phyloP scores from a whole-genome alignment of 2,797 vertebrate genomes.

The Coracias cyanogaster region DNA sequence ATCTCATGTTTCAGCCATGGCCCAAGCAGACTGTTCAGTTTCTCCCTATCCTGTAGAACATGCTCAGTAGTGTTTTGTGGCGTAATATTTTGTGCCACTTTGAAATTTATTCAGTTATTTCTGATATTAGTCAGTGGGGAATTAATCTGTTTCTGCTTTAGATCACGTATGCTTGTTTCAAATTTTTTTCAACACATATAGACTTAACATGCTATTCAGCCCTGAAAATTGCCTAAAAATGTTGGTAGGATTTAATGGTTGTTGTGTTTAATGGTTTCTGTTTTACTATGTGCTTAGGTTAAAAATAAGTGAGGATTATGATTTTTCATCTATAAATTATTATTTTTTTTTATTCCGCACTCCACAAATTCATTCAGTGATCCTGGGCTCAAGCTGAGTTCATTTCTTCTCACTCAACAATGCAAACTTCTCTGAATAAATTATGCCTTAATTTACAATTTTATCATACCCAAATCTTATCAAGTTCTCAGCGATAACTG shows the following conservation, averaged over 20 bases:
- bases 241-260: neutral
- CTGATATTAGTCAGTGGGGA: neutral
- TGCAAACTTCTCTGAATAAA: neutral
- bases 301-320: neutral
- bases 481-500: neutral
- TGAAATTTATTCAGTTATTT: neutral
- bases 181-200: neutral
- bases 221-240: constrained; percentile 33
- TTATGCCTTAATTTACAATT: constrained; percentile 15
- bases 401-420: neutral
- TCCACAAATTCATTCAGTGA: neutral
- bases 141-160: neutral
- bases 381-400: neutral
- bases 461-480: fast-evolving
- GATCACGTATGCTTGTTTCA: neutral
- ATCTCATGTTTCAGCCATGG: neutral
- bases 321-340: constrained; percentile 6
- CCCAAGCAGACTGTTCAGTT: neutral
- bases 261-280: neutral
- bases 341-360: neutral
- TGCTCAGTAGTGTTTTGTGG: neutral
- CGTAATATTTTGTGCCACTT: neutral
- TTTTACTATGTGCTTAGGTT: neutral
- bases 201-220: neutral
- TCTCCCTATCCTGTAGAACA: neutral